These are phyloP conservation scores for Lymantria monacha DNA, from an alignment of 2,888 invertebrate species.

Conservation along the genomic window DNA sequence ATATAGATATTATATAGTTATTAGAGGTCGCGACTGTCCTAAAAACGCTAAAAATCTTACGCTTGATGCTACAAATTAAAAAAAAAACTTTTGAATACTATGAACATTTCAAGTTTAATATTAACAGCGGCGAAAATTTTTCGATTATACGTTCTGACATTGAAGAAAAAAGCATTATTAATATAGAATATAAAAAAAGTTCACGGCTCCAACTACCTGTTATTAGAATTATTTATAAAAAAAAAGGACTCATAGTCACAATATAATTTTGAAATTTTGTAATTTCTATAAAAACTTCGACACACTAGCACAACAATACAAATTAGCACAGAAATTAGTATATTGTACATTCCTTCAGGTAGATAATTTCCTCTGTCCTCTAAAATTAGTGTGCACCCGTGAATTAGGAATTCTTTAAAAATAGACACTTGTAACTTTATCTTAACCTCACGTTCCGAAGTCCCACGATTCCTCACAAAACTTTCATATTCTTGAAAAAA, in stretches of 20 bases:
- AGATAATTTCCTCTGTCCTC: slow-evolving; percentile 1
- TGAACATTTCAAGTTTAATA: too few relatives aligned
- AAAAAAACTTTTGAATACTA: too few relatives aligned
- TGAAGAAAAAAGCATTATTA: too few relatives aligned
- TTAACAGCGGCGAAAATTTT: too few relatives aligned
- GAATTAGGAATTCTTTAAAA: slow-evolving; percentile 21
- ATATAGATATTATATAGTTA: too few relatives aligned
- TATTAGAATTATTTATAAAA: too few relatives aligned
- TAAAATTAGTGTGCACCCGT: slow-evolving; percentile 21
- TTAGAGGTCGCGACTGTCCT: too few relatives aligned
- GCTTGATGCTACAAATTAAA: too few relatives aligned
- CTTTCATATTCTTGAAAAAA: slow-evolving; percentile 24
- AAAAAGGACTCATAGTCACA: not conserved
- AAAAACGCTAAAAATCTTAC: too few relatives aligned
- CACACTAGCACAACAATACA: not conserved
- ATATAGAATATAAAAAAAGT: too few relatives aligned
- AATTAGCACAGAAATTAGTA: slow-evolving; percentile 3
- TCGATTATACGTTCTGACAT: too few relatives aligned
- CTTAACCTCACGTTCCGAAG: slow-evolving; percentile 10
- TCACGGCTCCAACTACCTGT: too few relatives aligned
- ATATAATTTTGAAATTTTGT: not conserved
- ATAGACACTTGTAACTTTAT: slow-evolving; percentile 15
- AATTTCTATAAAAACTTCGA: not conserved
- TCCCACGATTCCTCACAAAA: slow-evolving; percentile 18
- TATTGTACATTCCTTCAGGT: not conserved